A percentile compares a stretch with the other conserved stretches of the same genome.
These are phyloP conservation scores for Pseudochromis fuscus DNA, from an alignment of 2,797 vertebrate species.

Conservation along the genomic window DNA sequence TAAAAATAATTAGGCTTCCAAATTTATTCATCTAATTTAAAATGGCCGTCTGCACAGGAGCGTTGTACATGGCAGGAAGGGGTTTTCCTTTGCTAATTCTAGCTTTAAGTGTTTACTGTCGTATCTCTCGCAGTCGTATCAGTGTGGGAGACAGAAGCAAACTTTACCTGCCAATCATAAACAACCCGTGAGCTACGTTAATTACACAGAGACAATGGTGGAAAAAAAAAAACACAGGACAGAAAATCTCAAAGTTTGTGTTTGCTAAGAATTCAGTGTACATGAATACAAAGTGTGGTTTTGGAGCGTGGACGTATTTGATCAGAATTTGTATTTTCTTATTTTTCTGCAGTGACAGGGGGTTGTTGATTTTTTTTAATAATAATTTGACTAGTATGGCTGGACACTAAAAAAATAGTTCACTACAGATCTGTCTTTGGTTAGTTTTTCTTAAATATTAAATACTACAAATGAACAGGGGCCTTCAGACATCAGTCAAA, in stretches of 20 bases:
- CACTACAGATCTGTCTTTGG: too few species aligned
- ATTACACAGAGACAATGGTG: constrained; percentile 28
- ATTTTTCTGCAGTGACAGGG: neutral
- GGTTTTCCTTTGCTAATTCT: constrained; percentile 74
- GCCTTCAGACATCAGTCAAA: too few species aligned
- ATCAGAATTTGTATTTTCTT: neutral
- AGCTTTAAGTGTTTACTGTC: constrained; percentile 77
- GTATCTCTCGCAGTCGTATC: constrained; percentile 60
- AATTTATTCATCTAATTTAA: constrained; percentile 85
- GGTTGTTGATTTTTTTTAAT: too few species aligned
- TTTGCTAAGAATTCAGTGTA: neutral
- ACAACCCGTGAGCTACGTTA: constrained; percentile 49
- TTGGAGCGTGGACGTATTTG: neutral
- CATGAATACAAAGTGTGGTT: neutral
- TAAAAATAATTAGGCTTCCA: constrained; percentile 82
- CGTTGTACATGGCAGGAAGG: constrained; percentile 50
- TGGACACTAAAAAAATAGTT: neutral
- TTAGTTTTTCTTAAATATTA: too few species aligned
- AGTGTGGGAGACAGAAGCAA: constrained; percentile 53
- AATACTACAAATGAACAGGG: too few species aligned
- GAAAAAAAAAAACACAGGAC: constrained; percentile 9
- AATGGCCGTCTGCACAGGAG: constrained; percentile 66
- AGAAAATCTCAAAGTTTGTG: constrained; percentile 7
- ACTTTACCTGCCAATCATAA: constrained; percentile 74
- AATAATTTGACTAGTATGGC: neutral